Conservation (phyloP, 2,888 invertebrate genomes). For the Philereme transversata region DNA sequence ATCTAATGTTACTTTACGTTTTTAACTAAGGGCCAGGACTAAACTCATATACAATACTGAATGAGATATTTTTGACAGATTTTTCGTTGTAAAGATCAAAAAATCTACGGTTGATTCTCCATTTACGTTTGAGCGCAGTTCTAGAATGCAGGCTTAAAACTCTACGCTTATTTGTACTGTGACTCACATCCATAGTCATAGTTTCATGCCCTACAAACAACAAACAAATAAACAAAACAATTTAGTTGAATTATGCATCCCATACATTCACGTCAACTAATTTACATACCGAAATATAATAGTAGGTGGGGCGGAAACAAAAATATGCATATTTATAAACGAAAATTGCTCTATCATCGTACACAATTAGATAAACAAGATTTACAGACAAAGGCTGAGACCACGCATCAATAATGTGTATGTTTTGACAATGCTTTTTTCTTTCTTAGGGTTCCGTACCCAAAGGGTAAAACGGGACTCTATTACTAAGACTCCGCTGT, state of each 20-base stretch:
- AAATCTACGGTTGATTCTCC: too few species aligned
- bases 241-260: slow-evolving; percentile 30
- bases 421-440: slow-evolving; percentile 9
- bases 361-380: slow-evolving; percentile 64
- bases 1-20: too few species aligned
- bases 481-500: too few species aligned
- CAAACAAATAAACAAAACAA: slow-evolving; percentile 23
- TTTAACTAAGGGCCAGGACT: too few species aligned
- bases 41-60: too few species aligned
- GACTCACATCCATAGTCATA: neutral
- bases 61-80: too few species aligned
- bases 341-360: slow-evolving; percentile 64
- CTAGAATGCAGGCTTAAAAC: neutral
- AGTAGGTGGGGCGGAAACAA: slow-evolving; percentile 29
- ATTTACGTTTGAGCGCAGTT: too few species aligned
- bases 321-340: slow-evolving; percentile 68
- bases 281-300: slow-evolving; percentile 30
- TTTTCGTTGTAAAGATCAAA: too few species aligned
- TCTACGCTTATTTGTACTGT: neutral
- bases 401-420: slow-evolving; percentile 10
- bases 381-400: slow-evolving; percentile 22
- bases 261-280: slow-evolving; percentile 28
- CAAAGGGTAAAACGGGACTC: too few species aligned
- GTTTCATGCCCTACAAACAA: slow-evolving; percentile 1
- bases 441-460: too few species aligned